Evolutionary conservation across 2,797 vertebrate species (phyloP).

Genomic region (Molothrus aeneus): DNA sequence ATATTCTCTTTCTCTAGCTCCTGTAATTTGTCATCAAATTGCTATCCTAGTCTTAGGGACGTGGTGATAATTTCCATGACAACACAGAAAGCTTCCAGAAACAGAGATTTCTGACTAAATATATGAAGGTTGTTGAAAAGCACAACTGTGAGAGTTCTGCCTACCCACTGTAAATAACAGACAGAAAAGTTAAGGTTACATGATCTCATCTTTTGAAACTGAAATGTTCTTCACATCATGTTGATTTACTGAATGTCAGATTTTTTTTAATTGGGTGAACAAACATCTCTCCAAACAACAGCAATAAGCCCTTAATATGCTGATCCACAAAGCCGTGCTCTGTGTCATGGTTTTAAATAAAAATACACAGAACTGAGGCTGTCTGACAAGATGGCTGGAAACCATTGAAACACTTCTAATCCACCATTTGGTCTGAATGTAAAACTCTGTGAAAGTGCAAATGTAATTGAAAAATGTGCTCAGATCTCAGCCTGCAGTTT

Average conservation of each 20-base stretch:
- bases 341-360: background rate
- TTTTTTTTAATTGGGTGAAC: background rate
- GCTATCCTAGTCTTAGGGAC: constrained; percentile 19
- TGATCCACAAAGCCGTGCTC: background rate
- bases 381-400: background rate
- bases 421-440: background rate
- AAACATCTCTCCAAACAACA: background rate
- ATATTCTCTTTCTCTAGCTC: background rate
- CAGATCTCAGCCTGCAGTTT: background rate
- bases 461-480: background rate
- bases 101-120: constrained; percentile 52
- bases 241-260: background rate
- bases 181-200: background rate
- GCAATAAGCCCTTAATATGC: background rate
- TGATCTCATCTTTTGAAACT: background rate
- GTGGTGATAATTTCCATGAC: constrained; percentile 67
- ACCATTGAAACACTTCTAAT: background rate
- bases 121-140: constrained; percentile 2
- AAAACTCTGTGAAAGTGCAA: background rate
- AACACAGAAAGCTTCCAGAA: constrained; percentile 45
- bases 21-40: constrained; percentile 55
- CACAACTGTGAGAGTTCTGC: constrained; percentile 24
- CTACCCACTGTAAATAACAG: background rate
- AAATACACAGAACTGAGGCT: background rate
- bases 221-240: background rate